These are phyloP conservation scores for Montipora foliosa DNA, from an alignment of 64 coral and sea anemone genomes.

Conservation along the genomic window DNA sequence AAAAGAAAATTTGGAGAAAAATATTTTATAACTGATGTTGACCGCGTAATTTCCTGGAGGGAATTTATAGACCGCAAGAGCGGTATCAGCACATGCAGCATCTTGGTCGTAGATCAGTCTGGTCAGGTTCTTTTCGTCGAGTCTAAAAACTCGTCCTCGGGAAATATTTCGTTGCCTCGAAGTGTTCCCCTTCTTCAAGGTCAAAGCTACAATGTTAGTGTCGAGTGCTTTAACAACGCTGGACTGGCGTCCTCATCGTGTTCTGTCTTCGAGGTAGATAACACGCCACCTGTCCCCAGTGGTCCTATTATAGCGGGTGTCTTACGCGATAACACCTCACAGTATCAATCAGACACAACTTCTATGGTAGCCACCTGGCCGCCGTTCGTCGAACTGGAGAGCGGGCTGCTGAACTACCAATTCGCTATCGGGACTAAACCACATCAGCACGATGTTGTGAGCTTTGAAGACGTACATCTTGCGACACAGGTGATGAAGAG, in stretches of 20 bases:
- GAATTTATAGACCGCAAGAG: slow-evolving; percentile 67
- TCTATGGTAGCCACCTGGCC: slow-evolving; percentile 59
- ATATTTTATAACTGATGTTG: not conserved
- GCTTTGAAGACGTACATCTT: slow-evolving; percentile 46
- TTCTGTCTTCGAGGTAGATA: slow-evolving; percentile 43
- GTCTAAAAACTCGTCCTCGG: not conserved
- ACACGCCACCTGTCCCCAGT: slow-evolving; percentile 40
- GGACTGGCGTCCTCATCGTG: slow-evolving; percentile 30
- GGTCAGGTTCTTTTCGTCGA: not conserved
- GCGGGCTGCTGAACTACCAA: slow-evolving; percentile 43
- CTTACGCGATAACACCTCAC: not conserved
- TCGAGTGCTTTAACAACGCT: slow-evolving; percentile 68
- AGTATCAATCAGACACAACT: slow-evolving; percentile 61
- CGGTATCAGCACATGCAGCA: slow-evolving; percentile 46
- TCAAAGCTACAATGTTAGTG: slow-evolving; percentile 29
- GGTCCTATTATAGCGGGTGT: slow-evolving; percentile 37
- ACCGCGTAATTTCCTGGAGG: slow-evolving; percentile 50
- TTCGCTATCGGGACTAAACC: slow-evolving; percentile 57
- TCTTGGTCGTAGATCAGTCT: not conserved
- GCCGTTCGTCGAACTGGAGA: slow-evolving; percentile 53
- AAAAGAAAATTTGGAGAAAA: not conserved
- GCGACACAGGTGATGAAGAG: slow-evolving; percentile 32
- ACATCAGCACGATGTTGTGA: slow-evolving; percentile 14
- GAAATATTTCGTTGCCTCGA: not conserved
- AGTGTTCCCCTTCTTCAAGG: slow-evolving; percentile 4